A percentile compares a stretch with the other conserved stretches of the same genome.
Evolutionary conservation across 2,797 vertebrate species (phyloP).

Genomic region (Hephaestus fuliginosus): DNA sequence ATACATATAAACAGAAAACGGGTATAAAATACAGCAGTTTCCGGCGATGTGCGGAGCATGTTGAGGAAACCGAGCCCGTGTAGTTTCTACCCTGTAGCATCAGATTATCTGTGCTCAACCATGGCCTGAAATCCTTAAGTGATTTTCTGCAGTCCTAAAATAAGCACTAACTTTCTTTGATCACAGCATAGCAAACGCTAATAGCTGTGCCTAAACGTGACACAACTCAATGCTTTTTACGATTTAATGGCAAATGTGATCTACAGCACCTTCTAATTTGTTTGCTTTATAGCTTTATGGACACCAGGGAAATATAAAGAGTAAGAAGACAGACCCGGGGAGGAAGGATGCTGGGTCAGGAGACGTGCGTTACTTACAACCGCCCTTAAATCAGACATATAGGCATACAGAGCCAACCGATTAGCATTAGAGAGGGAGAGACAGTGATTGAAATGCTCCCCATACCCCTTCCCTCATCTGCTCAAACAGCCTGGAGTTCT

Average conservation of each 20-base stretch:
- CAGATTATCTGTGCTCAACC: constrained; percentile 71
- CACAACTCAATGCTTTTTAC: constrained; percentile 70
- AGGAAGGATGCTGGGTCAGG: constrained; percentile 79
- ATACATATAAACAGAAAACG: constrained; percentile 39
- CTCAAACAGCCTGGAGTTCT: constrained; percentile 71
- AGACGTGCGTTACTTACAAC: constrained; percentile 74
- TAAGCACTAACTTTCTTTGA: constrained; percentile 78
- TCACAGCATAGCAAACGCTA: constrained; percentile 58
- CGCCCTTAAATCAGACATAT: constrained; percentile 83
- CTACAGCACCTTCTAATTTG: constrained; percentile 74
- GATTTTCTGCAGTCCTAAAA: constrained; percentile 78
- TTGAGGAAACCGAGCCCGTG: constrained; percentile 50
- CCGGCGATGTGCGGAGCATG: constrained; percentile 27
- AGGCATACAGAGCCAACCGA: constrained; percentile 68
- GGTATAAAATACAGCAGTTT: constrained; percentile 52
- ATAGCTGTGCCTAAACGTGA: constrained; percentile 70
- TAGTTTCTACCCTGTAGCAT: constrained; percentile 68
- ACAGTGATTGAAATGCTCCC: constrained; percentile 85
- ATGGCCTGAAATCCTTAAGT: constrained; percentile 70
- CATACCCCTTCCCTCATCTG: constrained; percentile 68
- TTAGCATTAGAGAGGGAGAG: constrained; percentile 72
- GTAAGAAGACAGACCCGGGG: constrained; percentile 42
- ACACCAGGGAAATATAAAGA: constrained; percentile 76
- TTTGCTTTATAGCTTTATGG: constrained; percentile 73
- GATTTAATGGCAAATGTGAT: constrained; percentile 77